Evolutionary conservation across 2,113 vertebrate genomes (phyloP), one percentile per base, ranked within the genome.

Genomic region (Malurus alboscapulatus): DNA sequence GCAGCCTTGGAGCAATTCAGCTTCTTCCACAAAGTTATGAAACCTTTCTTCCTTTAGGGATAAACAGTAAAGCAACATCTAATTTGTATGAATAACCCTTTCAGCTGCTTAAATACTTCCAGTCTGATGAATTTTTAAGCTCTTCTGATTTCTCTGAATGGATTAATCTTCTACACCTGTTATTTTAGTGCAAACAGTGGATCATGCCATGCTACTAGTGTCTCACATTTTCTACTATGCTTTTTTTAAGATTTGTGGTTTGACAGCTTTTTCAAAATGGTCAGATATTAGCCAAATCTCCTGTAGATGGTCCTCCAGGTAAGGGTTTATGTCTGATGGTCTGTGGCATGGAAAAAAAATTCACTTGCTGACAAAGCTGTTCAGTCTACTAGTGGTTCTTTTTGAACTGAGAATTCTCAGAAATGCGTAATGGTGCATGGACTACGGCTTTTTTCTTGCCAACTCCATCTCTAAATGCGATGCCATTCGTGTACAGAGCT

Each of bases 1-100:
- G 42, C 59, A 80, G 73, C 71, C 92, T 94, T 1, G 14, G 63
- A 88, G 78, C 86, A 65, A 62, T 42, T 21, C 59, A 91, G 66
- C 89, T 91, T 97, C 74, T 95, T 66, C 50, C 66, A 92, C 62
- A 83, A 90, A 93, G 59, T 90, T 92, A 87, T 72, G 76, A 95
- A 95, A 95, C 92, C 69, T 77, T 84, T 86, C 19, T 93, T 95
- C 76, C 94, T 94, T 90, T 77, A 95, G 91, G 94, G 81, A 74
- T 82, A 87, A 73, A 72, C 44, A 78, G 57, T 61, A 81, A 93
- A 67, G 68, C 54, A 88, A 71, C 75, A 75, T 85, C 59, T 74
- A 94, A 92, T 94, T 92, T 90, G 50, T 86, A 87, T 90, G 71
- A 88, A 17, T 72, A 91, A 71, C 71, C 82, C 44, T 83, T 80